A percentile compares a stretch with the other conserved stretches of the same genome.
Evolutionary conservation across 2,888 invertebrate species (phyloP).

Genomic region (Poecilus cupreus): DNA sequence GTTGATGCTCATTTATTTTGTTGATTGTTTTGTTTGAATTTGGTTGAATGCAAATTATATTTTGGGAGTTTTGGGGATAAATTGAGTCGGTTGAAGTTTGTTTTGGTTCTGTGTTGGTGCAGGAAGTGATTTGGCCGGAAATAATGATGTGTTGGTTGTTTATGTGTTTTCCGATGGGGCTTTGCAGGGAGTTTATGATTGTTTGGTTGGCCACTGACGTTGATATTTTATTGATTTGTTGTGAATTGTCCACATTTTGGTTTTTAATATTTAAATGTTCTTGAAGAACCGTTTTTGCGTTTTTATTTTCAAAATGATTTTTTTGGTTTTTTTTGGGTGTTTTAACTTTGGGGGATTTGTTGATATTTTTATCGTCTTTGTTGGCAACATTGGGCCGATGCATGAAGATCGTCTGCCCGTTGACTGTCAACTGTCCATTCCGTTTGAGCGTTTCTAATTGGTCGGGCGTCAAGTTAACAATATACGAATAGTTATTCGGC

Average conservation of each 20-base stretch:
- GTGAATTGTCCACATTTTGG: neutral
- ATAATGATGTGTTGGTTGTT: neutral
- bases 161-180: neutral
- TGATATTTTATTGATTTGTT: neutral
- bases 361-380: constrained; percentile 64
- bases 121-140: neutral
- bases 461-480: constrained; percentile 72
- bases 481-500: constrained; percentile 70
- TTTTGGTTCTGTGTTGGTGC: neutral
- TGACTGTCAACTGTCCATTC: constrained; percentile 71
- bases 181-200: neutral
- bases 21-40: constrained; percentile 19
- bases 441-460: constrained; percentile 71
- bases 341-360: constrained; percentile 70
- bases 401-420: constrained; percentile 73
- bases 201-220: neutral
- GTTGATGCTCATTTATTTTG: neutral
- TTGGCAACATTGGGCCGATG: constrained; percentile 67
- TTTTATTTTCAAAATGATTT: constrained; percentile 37
- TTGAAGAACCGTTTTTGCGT: constrained; percentile 37
- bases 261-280: constrained; percentile 45
- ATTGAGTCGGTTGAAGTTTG: neutral
- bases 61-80: neutral
- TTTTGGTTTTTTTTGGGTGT: constrained; percentile 68
- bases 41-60: neutral